Conservation (phyloP, 2,888 invertebrate genomes). For the Petrolisthes manimaculis region DNA sequence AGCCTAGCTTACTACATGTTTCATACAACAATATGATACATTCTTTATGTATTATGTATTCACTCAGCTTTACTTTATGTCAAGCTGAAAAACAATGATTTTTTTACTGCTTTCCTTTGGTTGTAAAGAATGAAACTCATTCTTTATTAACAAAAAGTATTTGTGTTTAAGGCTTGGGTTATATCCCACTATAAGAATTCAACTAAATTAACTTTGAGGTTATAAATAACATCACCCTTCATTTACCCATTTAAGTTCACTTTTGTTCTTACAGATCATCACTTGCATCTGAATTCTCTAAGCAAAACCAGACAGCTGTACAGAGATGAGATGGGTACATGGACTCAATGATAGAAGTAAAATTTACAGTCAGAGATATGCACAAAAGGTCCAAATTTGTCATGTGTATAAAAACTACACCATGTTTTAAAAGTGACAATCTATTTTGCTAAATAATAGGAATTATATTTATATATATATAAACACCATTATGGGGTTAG, state of each 20-base stretch:
- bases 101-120: conserved; percentile 1
- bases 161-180: conserved; percentile 40
- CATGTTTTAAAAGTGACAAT: neutral
- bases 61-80: conserved; percentile 12
- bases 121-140: neutral
- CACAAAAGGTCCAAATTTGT: neutral
- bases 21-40: conserved; percentile 39
- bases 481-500: too few species aligned
- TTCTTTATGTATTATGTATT: conserved; percentile 28
- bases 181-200: conserved; percentile 33
- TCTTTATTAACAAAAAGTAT: conserved; percentile 22
- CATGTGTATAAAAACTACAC: neutral
- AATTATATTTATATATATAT: too few species aligned
- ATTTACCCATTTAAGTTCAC: conserved; percentile 21
- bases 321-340: too few species aligned
- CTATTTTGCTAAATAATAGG: too few species aligned
- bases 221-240: conserved; percentile 9
- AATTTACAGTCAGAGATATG: neutral
- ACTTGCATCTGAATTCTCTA: conserved; percentile 13
- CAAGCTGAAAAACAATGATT: neutral
- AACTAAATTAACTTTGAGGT: neutral
- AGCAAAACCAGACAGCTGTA: neutral
- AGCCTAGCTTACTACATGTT: conserved; percentile 30
- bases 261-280: conserved; percentile 16
- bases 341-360: neutral